Conservation (phyloP, 1,140 invertebrate genomes). For the Camponotus floridanus region DNA sequence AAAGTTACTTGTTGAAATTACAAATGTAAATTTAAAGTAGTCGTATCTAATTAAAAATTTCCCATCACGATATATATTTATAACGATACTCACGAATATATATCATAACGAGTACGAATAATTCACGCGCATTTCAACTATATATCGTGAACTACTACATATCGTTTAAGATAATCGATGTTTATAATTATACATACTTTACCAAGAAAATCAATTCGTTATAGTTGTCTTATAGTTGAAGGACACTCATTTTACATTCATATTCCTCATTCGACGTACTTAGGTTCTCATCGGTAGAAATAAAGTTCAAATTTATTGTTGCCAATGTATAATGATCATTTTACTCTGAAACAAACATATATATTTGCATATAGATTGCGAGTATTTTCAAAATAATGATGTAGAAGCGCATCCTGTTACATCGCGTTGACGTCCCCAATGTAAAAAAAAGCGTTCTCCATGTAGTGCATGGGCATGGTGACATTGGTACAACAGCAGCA, state of each 20-base stretch:
- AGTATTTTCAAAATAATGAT: neutral
- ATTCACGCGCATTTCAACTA: neutral
- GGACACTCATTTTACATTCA: neutral
- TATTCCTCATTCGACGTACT: neutral
- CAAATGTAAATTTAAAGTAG: neutral
- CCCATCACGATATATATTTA: neutral
- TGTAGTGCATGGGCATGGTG: conserved; percentile 68
- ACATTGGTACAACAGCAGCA: conserved; percentile 69
- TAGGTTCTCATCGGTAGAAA: conserved; percentile 1
- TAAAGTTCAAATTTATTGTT: neutral
- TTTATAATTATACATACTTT: conserved; percentile 8
- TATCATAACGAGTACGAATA: neutral
- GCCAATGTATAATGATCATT: neutral
- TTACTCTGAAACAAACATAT: neutral
- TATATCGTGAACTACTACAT: too few species aligned
- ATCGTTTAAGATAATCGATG: neutral
- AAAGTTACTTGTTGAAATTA: too few species aligned
- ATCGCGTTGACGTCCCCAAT: too few species aligned
- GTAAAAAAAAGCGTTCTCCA: neutral
- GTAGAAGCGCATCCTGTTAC: neutral
- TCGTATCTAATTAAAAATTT: neutral
- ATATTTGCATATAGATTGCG: neutral
- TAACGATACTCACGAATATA: neutral
- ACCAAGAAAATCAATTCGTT: neutral
- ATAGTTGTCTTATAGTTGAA: neutral